phyloP scores from a whole-genome alignment of 2,113 vertebrate species.

The Bos taurus region DNA sequence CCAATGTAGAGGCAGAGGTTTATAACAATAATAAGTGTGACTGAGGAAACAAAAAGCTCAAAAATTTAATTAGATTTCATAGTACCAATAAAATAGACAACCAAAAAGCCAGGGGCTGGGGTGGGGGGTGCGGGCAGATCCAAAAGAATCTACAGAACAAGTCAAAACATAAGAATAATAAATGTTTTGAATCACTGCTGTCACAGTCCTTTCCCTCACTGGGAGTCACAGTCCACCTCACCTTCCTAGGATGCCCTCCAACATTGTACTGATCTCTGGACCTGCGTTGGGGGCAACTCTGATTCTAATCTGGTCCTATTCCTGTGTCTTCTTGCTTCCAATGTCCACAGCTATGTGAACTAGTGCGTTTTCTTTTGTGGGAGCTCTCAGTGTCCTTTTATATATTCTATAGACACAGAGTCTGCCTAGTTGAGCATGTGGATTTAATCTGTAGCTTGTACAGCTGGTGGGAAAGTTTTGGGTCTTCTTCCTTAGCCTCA shows the following conservation, averaged over 20 bases:
- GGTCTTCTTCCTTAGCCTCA: neutral
- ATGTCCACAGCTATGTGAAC: neutral
- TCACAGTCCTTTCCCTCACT: neutral
- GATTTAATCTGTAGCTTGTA: neutral
- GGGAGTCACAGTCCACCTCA: neutral
- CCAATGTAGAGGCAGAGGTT: neutral
- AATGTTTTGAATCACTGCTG: neutral
- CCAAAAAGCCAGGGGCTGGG: neutral
- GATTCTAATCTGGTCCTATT: neutral
- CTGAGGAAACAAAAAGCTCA: neutral
- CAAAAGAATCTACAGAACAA: neutral
- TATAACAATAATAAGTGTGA: neutral
- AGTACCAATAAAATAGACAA: neutral
- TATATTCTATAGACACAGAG: neutral
- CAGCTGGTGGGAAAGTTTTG: neutral
- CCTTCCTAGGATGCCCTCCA: neutral
- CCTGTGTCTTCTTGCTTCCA: neutral
- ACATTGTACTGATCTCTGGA: neutral
- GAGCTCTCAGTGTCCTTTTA: neutral
- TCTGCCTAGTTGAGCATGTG: neutral
- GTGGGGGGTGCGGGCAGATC: fast-evolving
- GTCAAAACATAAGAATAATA: neutral
- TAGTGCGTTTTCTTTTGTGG: neutral
- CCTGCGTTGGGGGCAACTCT: neutral
- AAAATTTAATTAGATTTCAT: neutral